These are phyloP conservation scores for Cygnus atratus DNA, from an alignment of 2,113 vertebrate genomes.

Conservation along the genomic window DNA sequence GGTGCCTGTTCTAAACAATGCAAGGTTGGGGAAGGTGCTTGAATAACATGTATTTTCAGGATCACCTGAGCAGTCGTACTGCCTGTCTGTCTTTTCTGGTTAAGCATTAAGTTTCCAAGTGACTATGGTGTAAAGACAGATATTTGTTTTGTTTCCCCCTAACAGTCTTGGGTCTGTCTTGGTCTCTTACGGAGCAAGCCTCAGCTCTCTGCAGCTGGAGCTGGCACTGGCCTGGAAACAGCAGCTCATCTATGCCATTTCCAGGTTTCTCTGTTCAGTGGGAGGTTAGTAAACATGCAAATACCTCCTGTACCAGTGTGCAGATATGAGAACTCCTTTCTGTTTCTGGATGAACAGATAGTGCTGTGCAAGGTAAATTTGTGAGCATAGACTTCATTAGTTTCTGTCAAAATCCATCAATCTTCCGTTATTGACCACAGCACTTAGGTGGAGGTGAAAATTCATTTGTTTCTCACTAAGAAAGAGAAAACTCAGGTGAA, in stretches of 20 bases:
- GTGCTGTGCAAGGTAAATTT: not conserved
- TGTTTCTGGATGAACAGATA: not conserved
- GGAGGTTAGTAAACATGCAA: not conserved
- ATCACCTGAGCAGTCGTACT: not conserved
- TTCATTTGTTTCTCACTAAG: not conserved
- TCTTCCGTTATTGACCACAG: not conserved
- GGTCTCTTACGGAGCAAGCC: not conserved
- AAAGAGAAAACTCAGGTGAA: constrained; percentile 7
- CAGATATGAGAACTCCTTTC: not conserved
- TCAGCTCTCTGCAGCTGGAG: not conserved
- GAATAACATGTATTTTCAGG: not conserved
- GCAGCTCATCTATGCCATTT: not conserved
- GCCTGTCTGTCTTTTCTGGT: not conserved
- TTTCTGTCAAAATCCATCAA: not conserved
- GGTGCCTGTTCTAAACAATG: not conserved
- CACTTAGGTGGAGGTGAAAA: not conserved
- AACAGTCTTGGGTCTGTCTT: not conserved
- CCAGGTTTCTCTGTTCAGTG: not conserved
- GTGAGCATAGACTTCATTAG: not conserved
- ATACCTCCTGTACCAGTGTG: not conserved
- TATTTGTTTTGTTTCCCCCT: not conserved
- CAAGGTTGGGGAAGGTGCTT: not conserved
- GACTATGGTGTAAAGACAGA: not conserved
- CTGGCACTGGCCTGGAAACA: not conserved
- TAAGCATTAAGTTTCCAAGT: not conserved